Conservation (phyloP, 1,140 invertebrate genomes). For the Orius insidiosus region DNA sequence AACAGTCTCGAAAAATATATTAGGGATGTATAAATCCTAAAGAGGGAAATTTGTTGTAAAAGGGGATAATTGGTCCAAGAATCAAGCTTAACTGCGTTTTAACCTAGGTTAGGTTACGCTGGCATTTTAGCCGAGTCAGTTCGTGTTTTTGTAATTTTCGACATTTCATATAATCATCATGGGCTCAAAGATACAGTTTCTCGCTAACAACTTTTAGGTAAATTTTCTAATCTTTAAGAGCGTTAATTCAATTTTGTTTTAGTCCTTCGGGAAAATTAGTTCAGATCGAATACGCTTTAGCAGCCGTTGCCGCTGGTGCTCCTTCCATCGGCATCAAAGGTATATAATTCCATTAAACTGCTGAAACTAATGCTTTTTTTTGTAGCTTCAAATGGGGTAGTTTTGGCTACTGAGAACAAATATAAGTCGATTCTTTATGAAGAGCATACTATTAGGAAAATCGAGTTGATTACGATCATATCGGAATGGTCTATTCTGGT, state of each 20-base stretch:
- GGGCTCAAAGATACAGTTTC: conserved; percentile 96
- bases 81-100: no score
- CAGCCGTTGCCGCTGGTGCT: conserved; percentile 94
- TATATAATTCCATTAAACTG: no score
- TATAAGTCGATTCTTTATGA: conserved; percentile 93
- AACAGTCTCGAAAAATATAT: no score
- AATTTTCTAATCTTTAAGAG: background rate
- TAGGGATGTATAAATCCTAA: no score
- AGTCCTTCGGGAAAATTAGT: conserved; percentile 98
- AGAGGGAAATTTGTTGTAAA: no score
- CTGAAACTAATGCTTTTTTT: conserved; percentile 15
- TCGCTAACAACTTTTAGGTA: conserved; percentile 96
- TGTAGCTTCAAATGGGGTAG: conserved; percentile 83
- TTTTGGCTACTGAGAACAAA: conserved; percentile 98
- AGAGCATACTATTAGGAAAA: conserved; percentile 89
- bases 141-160: background rate
- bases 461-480: conserved; percentile 92
- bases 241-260: conserved; percentile 24
- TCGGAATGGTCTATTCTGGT: conserved; percentile 91
- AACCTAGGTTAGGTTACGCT: no score
- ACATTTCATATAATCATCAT: conserved; percentile 35
- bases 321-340: conserved; percentile 97
- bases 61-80: no score
- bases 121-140: background rate
- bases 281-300: conserved; percentile 99